These are phyloP conservation scores for Apis cerana DNA, from an alignment of 1,140 invertebrate species.

Conservation along the genomic window DNA sequence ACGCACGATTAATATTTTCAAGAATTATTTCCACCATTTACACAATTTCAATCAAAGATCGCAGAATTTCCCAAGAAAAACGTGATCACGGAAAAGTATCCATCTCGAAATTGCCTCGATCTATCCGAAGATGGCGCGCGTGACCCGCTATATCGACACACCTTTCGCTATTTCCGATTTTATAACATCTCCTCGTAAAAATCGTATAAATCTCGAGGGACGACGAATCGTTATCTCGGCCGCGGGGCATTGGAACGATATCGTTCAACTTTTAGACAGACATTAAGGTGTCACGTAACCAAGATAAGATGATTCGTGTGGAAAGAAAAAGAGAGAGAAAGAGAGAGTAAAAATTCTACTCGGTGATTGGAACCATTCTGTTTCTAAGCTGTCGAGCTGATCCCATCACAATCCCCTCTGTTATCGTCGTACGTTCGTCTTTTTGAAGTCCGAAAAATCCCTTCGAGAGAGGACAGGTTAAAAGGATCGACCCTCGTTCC, in stretches of 20 bases:
- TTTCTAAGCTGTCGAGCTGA: constrained; percentile 60
- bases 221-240: constrained; percentile 3
- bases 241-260: not conserved
- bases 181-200: constrained; percentile 13
- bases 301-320: constrained; percentile 22
- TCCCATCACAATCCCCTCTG: constrained; percentile 40
- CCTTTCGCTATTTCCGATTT: not conserved
- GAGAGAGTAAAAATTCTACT: constrained; percentile 47
- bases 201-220: constrained; percentile 20
- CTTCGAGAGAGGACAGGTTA: not conserved
- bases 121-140: not conserved
- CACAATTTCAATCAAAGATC: too few species aligned
- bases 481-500: constrained; percentile 51
- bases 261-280: constrained; percentile 14
- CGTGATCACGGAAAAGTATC: not conserved
- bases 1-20: too few species aligned
- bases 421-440: constrained; percentile 66
- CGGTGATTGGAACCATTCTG: constrained; percentile 60
- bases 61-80: too few species aligned
- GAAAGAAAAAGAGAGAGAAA: not conserved
- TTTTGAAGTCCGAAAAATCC: constrained; percentile 53
- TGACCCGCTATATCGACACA: not conserved
- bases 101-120: not conserved
- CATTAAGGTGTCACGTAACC: constrained; percentile 15
- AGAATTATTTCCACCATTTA: too few species aligned